Conservation (phyloP, 2,888 invertebrate genomes). For the Auanema sp. region DNA sequence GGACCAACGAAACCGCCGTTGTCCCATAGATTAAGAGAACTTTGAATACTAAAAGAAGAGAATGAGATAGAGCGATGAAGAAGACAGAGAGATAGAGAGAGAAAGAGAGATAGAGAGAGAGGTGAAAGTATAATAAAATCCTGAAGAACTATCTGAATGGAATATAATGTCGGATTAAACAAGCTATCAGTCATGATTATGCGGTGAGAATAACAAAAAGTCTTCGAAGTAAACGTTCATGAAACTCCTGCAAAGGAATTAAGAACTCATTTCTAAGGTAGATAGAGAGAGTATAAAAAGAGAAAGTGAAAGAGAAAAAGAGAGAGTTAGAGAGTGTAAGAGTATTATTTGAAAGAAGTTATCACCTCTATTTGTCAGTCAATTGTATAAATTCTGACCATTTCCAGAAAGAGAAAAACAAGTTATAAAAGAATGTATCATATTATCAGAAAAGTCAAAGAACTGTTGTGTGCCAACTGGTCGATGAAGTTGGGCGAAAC, state of each 20-base stretch:
- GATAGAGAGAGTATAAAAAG: background rate
- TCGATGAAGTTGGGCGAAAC: too few species aligned
- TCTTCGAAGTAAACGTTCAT: too few species aligned
- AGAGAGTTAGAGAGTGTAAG: slow-evolving; percentile 4
- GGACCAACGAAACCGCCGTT: too few species aligned
- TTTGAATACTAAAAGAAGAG: background rate
- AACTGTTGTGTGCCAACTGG: too few species aligned
- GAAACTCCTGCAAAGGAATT: background rate
- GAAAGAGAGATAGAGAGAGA: slow-evolving; percentile 5
- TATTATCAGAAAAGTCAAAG: too few species aligned
- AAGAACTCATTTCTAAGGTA: background rate
- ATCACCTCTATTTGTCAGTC: too few species aligned
- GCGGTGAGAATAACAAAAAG: too few species aligned
- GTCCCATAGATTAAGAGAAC: too few species aligned
- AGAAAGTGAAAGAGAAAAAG: slow-evolving; percentile 14
- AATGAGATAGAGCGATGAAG: background rate
- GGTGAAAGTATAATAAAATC: background rate
- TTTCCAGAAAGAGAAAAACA: too few species aligned
- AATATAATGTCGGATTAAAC: slow-evolving; percentile 1
- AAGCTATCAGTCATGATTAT: background rate
- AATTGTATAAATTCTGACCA: too few species aligned
- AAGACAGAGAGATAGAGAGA: slow-evolving; percentile 7
- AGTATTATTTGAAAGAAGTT: too few species aligned
- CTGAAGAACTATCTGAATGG: background rate
- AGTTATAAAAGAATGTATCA: too few species aligned